Evolutionary conservation across 2,797 vertebrate genomes (phyloP).

Genomic region (Microhierax caerulescens): DNA sequence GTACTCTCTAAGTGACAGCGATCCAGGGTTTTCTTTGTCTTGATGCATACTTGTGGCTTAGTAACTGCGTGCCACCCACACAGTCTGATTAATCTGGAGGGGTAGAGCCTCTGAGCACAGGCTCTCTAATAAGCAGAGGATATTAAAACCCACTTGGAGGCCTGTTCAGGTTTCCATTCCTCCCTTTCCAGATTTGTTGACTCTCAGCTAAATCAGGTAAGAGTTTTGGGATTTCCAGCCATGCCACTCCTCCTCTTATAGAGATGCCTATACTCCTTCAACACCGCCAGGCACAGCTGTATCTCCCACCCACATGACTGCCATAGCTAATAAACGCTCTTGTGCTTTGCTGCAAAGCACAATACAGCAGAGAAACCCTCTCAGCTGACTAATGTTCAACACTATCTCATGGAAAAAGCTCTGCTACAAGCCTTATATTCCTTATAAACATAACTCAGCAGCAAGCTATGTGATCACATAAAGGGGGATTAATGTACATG

Average conservation of each 20-base stretch:
- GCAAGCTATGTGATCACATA: accelerated
- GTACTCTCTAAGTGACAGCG: background rate
- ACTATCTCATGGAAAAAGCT: background rate
- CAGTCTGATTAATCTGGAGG: background rate
- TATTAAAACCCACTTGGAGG: background rate
- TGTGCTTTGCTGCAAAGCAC: background rate
- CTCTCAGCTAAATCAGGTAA: background rate
- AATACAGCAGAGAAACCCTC: background rate
- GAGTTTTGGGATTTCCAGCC: background rate
- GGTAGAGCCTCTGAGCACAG: background rate
- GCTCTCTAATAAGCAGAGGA: background rate
- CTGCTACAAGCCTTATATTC: background rate
- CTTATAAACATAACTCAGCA: background rate
- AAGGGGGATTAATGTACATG: background rate
- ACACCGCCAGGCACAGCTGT: background rate
- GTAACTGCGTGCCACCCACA: background rate
- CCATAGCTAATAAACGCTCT: background rate
- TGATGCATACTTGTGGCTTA: background rate
- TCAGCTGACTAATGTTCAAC: background rate
- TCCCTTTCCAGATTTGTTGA: background rate
- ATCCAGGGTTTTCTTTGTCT: background rate
- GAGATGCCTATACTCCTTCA: background rate
- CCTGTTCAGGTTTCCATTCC: background rate
- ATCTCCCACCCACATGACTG: background rate
- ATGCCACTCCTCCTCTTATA: background rate